These are phyloP conservation scores for Chalcosyrphus nemorum DNA, from an alignment of 2,888 invertebrate genomes.

Conservation along the genomic window DNA sequence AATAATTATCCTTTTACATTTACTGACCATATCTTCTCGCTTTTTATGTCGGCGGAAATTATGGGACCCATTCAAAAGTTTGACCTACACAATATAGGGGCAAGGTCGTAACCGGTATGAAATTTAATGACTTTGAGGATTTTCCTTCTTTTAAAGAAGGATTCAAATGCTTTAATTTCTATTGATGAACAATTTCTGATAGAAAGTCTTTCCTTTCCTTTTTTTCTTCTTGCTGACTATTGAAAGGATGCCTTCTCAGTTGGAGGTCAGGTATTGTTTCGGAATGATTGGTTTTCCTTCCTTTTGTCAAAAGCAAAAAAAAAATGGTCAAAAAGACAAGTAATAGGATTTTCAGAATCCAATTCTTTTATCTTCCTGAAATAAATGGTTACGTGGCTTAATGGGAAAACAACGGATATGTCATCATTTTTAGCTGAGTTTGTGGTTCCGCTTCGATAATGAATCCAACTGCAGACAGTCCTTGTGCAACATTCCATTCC, in stretches of 20 bases:
- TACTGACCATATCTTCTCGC: conserved; percentile 24
- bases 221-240: conserved; percentile 2
- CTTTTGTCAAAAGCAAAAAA: neutral
- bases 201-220: neutral
- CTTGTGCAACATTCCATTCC: conserved; percentile 16
- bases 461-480: neutral
- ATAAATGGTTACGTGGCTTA: neutral
- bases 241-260: conserved; percentile 5
- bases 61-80: conserved; percentile 20
- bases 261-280: conserved; percentile 32
- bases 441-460: neutral
- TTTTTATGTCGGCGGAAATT: conserved; percentile 22
- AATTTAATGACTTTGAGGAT: conserved; percentile 39
- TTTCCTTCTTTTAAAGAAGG: neutral
- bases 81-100: conserved; percentile 7
- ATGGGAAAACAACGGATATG: neutral
- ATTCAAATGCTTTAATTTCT: conserved; percentile 4
- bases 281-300: conserved; percentile 21
- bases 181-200: conserved; percentile 12
- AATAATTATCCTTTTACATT: conserved; percentile 50
- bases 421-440: neutral
- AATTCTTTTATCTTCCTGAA: conserved; percentile 2
- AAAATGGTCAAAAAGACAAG: neutral
- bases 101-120: conserved; percentile 29
- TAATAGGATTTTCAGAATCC: conserved; percentile 21